Evolutionary conservation across 2,888 invertebrate genomes (phyloP).

Genomic region (Lepetodrilus schrolli): DNA sequence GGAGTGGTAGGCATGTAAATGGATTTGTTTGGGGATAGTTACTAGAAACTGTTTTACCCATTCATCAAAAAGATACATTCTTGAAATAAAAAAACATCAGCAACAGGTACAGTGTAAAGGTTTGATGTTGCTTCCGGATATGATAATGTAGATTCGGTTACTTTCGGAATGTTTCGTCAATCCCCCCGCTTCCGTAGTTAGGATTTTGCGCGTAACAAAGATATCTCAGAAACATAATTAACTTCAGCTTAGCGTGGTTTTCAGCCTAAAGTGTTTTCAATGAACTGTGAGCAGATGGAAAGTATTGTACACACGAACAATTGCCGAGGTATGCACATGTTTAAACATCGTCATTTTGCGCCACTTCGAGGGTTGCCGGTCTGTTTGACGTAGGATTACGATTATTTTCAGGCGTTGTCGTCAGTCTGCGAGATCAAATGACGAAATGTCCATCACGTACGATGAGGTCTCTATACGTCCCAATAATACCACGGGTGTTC

Average conservation of each 20-base stretch:
- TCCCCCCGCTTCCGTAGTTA: no score
- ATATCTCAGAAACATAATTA: neutral
- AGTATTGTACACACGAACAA: neutral
- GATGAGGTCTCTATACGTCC: neutral
- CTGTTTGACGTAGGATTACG: slow-evolving; percentile 5
- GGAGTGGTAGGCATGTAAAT: no score
- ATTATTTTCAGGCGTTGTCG: neutral
- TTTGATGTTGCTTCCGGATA: no score
- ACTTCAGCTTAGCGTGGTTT: slow-evolving; percentile 1
- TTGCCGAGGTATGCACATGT: neutral
- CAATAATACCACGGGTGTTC: neutral
- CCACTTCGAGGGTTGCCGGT: neutral
- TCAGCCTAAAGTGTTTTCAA: slow-evolving; percentile 6
- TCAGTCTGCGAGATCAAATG: slow-evolving; percentile 5
- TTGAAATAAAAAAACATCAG: no score
- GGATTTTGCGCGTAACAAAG: no score
- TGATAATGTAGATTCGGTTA: no score
- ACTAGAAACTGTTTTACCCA: no score
- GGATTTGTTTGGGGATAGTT: no score
- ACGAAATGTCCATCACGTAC: slow-evolving; percentile 13
- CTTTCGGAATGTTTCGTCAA: no score
- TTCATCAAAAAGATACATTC: no score
- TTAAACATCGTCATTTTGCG: neutral
- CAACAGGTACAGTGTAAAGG: no score
- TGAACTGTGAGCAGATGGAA: slow-evolving; percentile 16